Percentiles rank a stretch among this genome's conserved stretches.
phyloP scores from a whole-genome alignment of 1,140 invertebrate species.

The Heliconius eleuchia region DNA sequence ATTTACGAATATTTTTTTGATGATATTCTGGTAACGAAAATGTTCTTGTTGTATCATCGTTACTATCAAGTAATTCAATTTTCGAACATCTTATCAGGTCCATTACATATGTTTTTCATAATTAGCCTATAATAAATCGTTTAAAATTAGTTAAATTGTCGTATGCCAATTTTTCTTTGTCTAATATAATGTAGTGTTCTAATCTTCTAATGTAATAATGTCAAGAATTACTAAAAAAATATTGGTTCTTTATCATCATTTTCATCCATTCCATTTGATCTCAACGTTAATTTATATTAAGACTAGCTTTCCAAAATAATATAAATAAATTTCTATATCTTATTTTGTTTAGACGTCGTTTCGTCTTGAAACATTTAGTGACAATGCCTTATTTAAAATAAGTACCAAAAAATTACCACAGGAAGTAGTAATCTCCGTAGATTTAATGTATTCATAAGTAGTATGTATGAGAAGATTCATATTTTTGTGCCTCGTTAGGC shows the following conservation, averaged over 20 bases:
- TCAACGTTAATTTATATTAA: not conserved
- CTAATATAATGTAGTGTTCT: too few relatives aligned
- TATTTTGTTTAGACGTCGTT: not conserved
- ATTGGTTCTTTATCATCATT: not conserved
- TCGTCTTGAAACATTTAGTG: not conserved
- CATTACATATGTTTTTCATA: too few relatives aligned
- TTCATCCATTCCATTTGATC: slow-evolving; percentile 10
- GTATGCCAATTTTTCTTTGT: too few relatives aligned
- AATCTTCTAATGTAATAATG: too few relatives aligned
- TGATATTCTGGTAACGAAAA: too few relatives aligned
- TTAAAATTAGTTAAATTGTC: too few relatives aligned
- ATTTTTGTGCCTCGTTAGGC: slow-evolving; percentile 3
- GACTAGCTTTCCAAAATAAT: not conserved
- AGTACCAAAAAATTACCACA: slow-evolving; percentile 7
- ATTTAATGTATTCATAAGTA: not conserved
- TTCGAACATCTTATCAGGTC: too few relatives aligned
- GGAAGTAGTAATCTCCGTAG: not conserved
- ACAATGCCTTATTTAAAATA: slow-evolving; percentile 3
- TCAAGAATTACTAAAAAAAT: too few relatives aligned
- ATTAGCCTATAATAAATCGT: too few relatives aligned
- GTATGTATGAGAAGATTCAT: not conserved
- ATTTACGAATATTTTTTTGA: too few relatives aligned
- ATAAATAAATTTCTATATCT: not conserved
- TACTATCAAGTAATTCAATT: too few relatives aligned
- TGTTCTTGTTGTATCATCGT: too few relatives aligned